These are phyloP conservation scores for Callithrix jacchus DNA, from an alignment of 2,113 vertebrate species.

Conservation along the genomic window DNA sequence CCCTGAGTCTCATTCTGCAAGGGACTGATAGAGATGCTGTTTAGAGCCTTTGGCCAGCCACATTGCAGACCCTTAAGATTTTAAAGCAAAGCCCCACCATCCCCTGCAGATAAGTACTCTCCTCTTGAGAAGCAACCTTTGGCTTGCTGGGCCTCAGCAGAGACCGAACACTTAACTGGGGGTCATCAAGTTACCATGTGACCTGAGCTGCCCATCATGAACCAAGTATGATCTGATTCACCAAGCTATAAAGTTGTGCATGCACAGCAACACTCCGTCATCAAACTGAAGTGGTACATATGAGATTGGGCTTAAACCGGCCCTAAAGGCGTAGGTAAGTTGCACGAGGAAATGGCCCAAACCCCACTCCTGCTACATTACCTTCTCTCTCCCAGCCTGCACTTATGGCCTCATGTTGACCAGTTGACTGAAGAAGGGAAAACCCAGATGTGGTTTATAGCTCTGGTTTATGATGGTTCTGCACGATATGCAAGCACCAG, in stretches of 20 bases:
- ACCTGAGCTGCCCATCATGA: neutral
- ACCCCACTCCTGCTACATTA: neutral
- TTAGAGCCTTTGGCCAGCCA: neutral
- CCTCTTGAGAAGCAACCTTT: neutral
- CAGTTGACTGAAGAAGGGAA: neutral
- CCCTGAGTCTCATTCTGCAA: neutral
- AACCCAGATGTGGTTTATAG: neutral
- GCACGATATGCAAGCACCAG: neutral
- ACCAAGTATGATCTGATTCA: neutral
- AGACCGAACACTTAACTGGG: neutral
- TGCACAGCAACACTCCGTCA: neutral
- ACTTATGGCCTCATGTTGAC: neutral
- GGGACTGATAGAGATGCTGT: neutral
- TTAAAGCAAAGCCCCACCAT: neutral
- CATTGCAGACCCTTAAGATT: neutral
- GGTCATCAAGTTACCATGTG: neutral
- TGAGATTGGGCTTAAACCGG: neutral
- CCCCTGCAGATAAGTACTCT: neutral
- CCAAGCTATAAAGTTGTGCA: neutral
- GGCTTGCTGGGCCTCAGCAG: neutral
- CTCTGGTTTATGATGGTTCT: neutral
- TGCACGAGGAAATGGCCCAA: neutral
- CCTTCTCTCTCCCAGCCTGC: neutral
- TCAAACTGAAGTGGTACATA: neutral
- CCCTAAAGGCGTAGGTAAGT: neutral